Percentiles rank a stretch among this genome's conserved stretches.
These are phyloP conservation scores for Hippocampus kuda DNA, from an alignment of 2,797 vertebrate species.

Conservation along the genomic window DNA sequence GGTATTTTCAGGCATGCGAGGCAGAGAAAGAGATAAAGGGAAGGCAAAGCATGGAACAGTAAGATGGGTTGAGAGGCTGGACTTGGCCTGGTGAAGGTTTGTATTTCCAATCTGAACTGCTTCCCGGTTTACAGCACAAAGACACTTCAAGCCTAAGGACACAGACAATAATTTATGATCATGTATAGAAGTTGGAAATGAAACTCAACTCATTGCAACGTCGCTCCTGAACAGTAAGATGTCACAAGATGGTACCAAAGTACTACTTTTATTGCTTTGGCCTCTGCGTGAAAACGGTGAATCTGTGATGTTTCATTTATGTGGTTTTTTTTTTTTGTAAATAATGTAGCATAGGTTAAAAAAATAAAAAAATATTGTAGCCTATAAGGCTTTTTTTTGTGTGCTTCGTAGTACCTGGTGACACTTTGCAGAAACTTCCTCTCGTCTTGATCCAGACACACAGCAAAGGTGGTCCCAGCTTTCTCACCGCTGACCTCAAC, in stretches of 20 bases:
- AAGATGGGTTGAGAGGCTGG: constrained; percentile 64
- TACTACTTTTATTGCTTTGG: no score
- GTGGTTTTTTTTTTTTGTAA: no score
- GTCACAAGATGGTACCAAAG: no score
- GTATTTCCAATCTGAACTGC: constrained; percentile 57
- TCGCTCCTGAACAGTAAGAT: no score
- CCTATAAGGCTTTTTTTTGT: neutral
- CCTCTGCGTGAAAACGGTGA: no score
- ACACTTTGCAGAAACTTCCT: constrained; percentile 91
- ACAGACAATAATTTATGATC: neutral
- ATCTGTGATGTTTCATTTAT: no score
- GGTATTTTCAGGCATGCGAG: constrained; percentile 61
- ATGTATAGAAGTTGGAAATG: neutral
- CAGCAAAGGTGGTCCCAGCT: constrained; percentile 72
- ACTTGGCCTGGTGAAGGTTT: constrained; percentile 43
- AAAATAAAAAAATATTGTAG: no score
- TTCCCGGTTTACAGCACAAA: constrained; percentile 82
- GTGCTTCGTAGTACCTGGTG: constrained; percentile 64
- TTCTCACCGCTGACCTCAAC: constrained; percentile 66
- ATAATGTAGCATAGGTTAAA: no score
- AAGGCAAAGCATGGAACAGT: constrained; percentile 87
- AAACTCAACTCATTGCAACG: no score
- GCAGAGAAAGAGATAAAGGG: constrained; percentile 87
- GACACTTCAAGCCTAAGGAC: constrained; percentile 81
- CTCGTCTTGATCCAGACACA: constrained; percentile 92